Base-by-base conservation (phyloP, 2,888 invertebrate genomes). In the Ectemnius cavifrons region DNA sequence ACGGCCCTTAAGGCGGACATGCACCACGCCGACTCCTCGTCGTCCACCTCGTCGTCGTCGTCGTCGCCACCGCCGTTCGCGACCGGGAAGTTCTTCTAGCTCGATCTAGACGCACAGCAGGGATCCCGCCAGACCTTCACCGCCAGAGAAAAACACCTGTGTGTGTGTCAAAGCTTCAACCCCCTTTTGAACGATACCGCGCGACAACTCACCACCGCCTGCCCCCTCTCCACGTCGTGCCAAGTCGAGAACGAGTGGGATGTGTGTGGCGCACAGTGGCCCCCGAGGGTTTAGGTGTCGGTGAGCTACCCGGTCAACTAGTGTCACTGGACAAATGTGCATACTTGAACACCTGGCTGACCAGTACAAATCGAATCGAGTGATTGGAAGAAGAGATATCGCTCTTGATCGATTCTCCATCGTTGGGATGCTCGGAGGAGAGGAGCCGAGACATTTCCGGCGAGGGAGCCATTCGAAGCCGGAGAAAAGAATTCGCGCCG, bases 1-100 rank as follows among this genome's bases (percentile, higher is more conserved):
- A 75, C 80, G 62, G 80, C 82, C 84, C 79, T 84, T 84, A 74
- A 84, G 82, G 82, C 82, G 78, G 75, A 80, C 67, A 77, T 71
- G 74, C 80, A 80, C 62, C 71, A 82, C 80, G 78, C 74, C 80
- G 80, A 82, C 79, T 76, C 79, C 71, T 73, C 73, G 66, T 61
- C 74, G 69, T 77, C 65, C 70, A 59, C 66, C 63, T 68, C 70
- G 67, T 65, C 75, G 80, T 60, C 56, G 23, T 11, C 67, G n/a
- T 45, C 67, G 23, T 18, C 64, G 63, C 60, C 16, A 61, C 45
- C 67, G 60, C 45, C 64, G 69, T 63, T 63, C 57, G 73, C 71
- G 49, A 37, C 60, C 79, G 73, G 70, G 80, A 75, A 75, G 23
- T 23, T 23, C 37, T 56, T 72, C 59, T 63, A 60, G 61, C 20